Percentiles rank a stretch among this genome's conserved stretches.
These are phyloP conservation scores for Zaprionus bogoriensis DNA, from an alignment of 2,888 invertebrate genomes.

Conservation along the genomic window DNA sequence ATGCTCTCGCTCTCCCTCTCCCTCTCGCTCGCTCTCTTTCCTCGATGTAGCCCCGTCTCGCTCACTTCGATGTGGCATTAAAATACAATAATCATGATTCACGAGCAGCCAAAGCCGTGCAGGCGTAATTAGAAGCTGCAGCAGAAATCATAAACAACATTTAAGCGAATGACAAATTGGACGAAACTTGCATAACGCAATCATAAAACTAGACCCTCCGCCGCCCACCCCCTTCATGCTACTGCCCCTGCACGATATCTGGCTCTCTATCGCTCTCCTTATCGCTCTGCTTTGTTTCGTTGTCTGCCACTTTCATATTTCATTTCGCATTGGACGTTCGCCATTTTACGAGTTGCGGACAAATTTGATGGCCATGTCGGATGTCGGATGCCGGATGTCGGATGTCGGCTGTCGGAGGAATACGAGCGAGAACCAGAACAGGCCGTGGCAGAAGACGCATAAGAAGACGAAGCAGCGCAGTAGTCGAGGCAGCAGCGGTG, in stretches of 20 bases:
- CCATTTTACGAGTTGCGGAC: conserved; percentile 65
- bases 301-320: conserved; percentile 41
- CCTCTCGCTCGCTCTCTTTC: neutral
- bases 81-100: conserved; percentile 26
- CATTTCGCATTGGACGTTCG: conserved; percentile 25
- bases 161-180: conserved; percentile 48
- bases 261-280: neutral
- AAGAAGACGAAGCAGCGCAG: neutral
- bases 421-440: conserved; percentile 6
- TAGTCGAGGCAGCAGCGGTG: too few species aligned
- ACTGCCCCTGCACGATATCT: too few species aligned
- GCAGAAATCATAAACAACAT: conserved; percentile 32
- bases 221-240: too few species aligned
- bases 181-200: conserved; percentile 51
- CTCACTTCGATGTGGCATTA: neutral
- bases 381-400: conserved; percentile 31
- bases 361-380: conserved; percentile 61
- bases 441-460: neutral
- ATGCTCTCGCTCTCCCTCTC: neutral
- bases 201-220: conserved; percentile 31
- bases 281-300: neutral
- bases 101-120: conserved; percentile 5
- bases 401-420: neutral
- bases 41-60: too few species aligned
- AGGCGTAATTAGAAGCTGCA: conserved; percentile 24